These are phyloP conservation scores for Hesperophylax magnus DNA, from an alignment of 1,140 invertebrate species.

Conservation along the genomic window DNA sequence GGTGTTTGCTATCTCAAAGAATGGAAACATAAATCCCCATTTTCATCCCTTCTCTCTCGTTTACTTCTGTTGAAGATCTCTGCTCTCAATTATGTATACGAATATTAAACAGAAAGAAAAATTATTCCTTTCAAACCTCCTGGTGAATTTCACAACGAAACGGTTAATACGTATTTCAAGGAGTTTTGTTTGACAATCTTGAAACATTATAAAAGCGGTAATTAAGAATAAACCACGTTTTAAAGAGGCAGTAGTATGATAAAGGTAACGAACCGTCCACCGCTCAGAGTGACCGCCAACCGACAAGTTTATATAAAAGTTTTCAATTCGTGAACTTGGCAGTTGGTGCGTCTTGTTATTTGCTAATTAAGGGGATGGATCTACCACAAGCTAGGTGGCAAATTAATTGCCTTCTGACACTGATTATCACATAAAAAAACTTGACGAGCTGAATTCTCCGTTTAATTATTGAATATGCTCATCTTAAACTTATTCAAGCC, in stretches of 20 bases:
- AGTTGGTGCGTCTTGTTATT: not conserved
- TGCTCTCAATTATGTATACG: no score
- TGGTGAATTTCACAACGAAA: no score
- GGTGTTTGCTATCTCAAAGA: no score
- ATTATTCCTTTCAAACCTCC: no score
- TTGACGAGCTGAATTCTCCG: no score
- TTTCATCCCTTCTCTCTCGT: no score
- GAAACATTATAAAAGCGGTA: not conserved
- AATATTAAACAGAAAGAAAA: no score
- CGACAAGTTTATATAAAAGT: not conserved
- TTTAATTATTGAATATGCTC: no score
- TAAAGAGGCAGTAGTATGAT: not conserved
- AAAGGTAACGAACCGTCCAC: slow-evolving; percentile 7
- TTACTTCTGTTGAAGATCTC: no score
- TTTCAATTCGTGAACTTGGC: slow-evolving; percentile 14
- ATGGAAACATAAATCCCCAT: no score
- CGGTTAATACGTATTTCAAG: no score
- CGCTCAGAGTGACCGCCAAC: slow-evolving; percentile 2
- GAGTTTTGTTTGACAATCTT: not conserved
- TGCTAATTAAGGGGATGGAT: not conserved
- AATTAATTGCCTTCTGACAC: slow-evolving; percentile 8
- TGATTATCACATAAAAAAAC: not conserved
- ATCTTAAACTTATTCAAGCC: no score
- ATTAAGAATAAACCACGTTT: not conserved
- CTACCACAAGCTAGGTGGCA: not conserved